Conservation (phyloP, 1,140 invertebrate genomes). For the Trichonephila inaurata region DNA sequence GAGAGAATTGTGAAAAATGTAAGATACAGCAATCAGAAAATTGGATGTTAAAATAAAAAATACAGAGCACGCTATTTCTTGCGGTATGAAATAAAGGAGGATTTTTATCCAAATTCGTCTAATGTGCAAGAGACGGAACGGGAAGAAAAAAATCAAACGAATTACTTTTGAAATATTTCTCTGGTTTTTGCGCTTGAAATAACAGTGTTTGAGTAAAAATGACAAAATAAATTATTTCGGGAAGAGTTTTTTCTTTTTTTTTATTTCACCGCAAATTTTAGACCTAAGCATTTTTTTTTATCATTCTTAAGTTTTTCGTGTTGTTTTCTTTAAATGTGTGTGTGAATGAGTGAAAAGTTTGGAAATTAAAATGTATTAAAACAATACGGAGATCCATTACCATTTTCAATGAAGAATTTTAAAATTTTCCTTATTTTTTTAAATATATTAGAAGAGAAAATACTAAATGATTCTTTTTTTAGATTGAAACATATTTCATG, state of each 20-base stretch:
- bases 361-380: too few relatives aligned
- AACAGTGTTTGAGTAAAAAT: not conserved
- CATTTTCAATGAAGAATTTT: too few relatives aligned
- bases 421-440: too few relatives aligned
- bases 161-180: slow-evolving; percentile 22
- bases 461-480: too few relatives aligned
- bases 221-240: slow-evolving; percentile 9
- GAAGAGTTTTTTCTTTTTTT: not conserved
- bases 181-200: not conserved
- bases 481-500: too few relatives aligned
- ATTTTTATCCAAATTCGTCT: slow-evolving; percentile 3
- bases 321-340: not conserved
- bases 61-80: not conserved
- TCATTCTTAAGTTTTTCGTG: not conserved
- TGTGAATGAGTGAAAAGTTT: too few relatives aligned
- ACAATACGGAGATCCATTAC: too few relatives aligned
- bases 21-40: not conserved
- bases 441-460: too few relatives aligned
- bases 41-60: not conserved
- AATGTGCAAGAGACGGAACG: not conserved
- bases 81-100: not conserved
- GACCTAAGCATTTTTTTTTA: not conserved
- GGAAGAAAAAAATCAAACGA: not conserved
- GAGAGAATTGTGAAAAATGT: slow-evolving; percentile 13
- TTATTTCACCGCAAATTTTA: not conserved